Evolutionary conservation across 2,888 invertebrate species (phyloP), one percentile per base, ranked within the genome.

Genomic region (Acronicta aceris): DNA sequence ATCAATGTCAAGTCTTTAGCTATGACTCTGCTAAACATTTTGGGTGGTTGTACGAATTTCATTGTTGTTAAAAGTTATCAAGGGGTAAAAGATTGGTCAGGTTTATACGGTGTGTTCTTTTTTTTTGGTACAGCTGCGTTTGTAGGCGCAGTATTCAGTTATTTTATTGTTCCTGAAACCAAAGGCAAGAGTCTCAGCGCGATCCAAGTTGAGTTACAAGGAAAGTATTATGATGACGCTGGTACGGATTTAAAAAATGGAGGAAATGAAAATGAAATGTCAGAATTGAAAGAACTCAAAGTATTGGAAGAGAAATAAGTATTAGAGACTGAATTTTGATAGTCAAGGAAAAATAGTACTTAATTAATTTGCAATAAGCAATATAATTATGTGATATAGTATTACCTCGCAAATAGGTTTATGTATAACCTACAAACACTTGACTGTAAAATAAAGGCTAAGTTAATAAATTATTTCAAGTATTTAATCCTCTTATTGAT

Each of bases 121-220:
- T 6, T 25, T 45, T 45, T 45, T 45, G 45, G 45, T 10, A 8
- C 45, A 45, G 21, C n/a, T 90, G 89, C 95, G 9, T 83, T 94
- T 21, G 49, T 84, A 16, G 95, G 95, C 0, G 86, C 92, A 0
- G 48, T 90, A 5, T 95, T 95, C 66, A 90, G 95, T 1, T 77
- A 84, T 36, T 77, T 89, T 9, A 56, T 87, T 49, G 93, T 95
- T 0, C 95, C 95, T 4, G 96, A 96, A 82, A 96, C 96, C 0
- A 95, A 93, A 74, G 95, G 95, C 0, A 95, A 95, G 72, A 95
- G 95, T 42, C 86, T 96, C 43, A 81, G 92, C 21, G 95, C 95
- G 57, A 95, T 96, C 61, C 95, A 95, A 75, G 86, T 92, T 15
- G 85, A 94, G 33, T 75, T 96, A 1, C 92, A 95, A 69, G 91